phyloP scores from a whole-genome alignment of 1,140 invertebrate species.

The Stegodyphus dumicola region DNA sequence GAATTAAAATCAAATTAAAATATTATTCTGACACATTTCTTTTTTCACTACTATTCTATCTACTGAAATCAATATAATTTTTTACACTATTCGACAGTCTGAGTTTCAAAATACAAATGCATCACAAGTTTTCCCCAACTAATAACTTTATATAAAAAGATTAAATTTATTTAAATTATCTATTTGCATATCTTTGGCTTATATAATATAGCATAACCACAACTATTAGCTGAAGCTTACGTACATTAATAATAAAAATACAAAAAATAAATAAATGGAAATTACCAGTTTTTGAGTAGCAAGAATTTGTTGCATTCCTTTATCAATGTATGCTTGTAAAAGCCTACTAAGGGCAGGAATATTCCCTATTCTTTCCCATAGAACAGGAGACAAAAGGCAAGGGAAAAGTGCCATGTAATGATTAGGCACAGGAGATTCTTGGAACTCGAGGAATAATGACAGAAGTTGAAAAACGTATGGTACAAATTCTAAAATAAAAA shows the following conservation, averaged over 20 bases:
- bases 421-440: conserved; percentile 75
- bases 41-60: too few species aligned
- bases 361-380: conserved; percentile 94
- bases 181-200: too few species aligned
- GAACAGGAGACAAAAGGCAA: conserved; percentile 83
- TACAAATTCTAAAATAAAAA: conserved; percentile 84
- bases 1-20: too few species aligned
- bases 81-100: too few species aligned
- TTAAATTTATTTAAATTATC: too few species aligned
- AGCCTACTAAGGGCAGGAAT: conserved; percentile 90
- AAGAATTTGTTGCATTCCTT: conserved; percentile 80
- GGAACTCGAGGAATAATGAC: conserved; percentile 88
- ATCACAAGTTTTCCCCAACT: too few species aligned
- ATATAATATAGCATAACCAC: too few species aligned
- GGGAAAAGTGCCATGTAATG: conserved; percentile 91
- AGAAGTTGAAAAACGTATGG: conserved; percentile 98
- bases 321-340: conserved; percentile 85
- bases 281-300: conserved; percentile 76
- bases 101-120: too few species aligned
- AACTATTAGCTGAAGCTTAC: too few species aligned
- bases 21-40: too few species aligned
- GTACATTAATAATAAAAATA: not conserved
- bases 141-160: too few species aligned
- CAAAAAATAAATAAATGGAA: conserved; percentile 19
- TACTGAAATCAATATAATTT: too few species aligned